Conservation (phyloP, 2,113 vertebrate species). For the Carollia perspicillata region DNA sequence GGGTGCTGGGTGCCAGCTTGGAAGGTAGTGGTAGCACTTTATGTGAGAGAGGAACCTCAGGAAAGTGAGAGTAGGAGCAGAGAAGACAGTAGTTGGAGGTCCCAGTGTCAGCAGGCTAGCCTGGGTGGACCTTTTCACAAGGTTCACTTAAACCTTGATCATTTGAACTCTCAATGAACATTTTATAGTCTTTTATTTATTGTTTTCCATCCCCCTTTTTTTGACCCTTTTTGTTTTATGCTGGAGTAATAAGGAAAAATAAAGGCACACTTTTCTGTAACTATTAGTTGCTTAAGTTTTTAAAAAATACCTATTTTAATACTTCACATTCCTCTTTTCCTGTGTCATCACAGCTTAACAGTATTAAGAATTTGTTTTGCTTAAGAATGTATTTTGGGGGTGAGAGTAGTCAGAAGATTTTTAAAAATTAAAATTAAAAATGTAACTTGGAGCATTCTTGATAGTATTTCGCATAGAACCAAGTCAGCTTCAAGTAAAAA, state of each 20-base stretch:
- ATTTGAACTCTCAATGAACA: background rate
- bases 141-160: background rate
- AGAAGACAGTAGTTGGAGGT: background rate
- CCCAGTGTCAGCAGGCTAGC: background rate
- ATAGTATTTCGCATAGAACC: background rate
- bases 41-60: background rate
- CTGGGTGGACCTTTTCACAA: background rate
- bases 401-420: background rate
- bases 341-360: background rate
- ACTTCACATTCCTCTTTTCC: background rate
- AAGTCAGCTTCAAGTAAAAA: background rate
- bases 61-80: accelerated
- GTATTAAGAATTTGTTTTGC: background rate
- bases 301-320: background rate
- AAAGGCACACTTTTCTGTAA: background rate
- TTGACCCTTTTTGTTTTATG: background rate
- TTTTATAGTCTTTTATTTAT: background rate
- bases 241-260: background rate
- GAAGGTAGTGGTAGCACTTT: background rate
- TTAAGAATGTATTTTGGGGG: background rate
- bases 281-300: background rate
- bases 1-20: accelerated
- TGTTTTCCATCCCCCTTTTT: background rate
- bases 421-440: background rate
- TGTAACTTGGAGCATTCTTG: background rate